Base-by-base conservation (phyloP, 2,888 invertebrate genomes). In the Agrilus biguttatus region DNA sequence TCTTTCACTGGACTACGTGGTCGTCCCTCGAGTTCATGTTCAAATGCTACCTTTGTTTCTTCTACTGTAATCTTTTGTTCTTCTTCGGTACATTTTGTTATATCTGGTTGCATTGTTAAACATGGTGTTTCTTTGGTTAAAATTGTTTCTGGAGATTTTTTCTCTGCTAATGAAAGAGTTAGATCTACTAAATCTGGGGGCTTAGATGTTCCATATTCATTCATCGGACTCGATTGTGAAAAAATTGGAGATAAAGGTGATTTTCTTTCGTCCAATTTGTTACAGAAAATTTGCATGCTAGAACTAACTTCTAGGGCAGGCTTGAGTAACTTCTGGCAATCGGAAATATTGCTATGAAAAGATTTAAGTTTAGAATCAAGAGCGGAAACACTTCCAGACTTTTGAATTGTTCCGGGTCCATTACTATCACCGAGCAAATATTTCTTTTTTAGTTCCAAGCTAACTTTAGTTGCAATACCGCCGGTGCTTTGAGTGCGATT, bases 401-500 rank as follows among this genome's bases (percentile, higher is more conserved):
- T 85, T 51, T 83, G 75, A 19, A 88, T 83, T 19, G 78, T 74
- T 33, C 81, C 80, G 0, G 77, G 73, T 38, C 72, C 63, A 5
- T 72, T 76, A 1, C 75, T 71, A 49, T 81, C 82, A 1, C 88
- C 88, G 10, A 89, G 70, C 14, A 90, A 68, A 65, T 89, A 91
- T 47, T 80, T 79, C 57, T 88, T 83, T 60, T 90, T 90, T 37
- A 90, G 72, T 66, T 90, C 89, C 41, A 90, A 68, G 14, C 89
- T 88, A 44, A 86, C 79, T 64, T 88, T 88, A 13, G 88, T 85
- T 10, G 89, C 89, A 43, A 90, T 80, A 14, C 88, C 88, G 56
- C 87, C 87, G 1, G 88, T 88, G 49, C 88, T 88, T 48, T 86
- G 83, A 1, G 88, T 84, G 55, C 87, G 77, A 59, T 82, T 85